A percentile compares a stretch with the other conserved stretches of the same genome.
These are phyloP conservation scores for Darevskia mixta DNA, from an alignment of 2,797 vertebrate genomes.

Conservation along the genomic window DNA sequence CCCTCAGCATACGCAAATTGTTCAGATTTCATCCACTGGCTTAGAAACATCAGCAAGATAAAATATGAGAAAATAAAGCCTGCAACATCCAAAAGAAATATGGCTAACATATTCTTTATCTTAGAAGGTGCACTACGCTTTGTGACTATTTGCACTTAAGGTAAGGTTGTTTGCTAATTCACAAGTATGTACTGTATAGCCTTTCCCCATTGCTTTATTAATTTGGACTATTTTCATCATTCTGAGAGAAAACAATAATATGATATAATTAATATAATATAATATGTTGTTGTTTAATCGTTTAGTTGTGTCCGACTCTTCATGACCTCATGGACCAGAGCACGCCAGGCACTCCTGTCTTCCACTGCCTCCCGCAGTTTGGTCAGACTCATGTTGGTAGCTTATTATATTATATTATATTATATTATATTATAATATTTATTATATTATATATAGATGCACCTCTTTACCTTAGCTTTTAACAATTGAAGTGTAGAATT, in stretches of 20 bases:
- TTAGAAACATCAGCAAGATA: background rate
- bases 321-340: too few species aligned
- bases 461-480: too few species aligned
- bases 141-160: background rate
- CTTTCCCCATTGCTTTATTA: background rate
- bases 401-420: too few species aligned
- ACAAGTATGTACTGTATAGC: background rate
- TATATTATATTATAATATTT: too few species aligned
- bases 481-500: too few species aligned
- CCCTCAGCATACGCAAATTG: background rate
- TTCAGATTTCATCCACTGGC: background rate
- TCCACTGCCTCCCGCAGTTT: too few species aligned
- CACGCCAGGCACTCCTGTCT: too few species aligned
- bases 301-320: too few species aligned
- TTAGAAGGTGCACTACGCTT: background rate
- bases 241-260: background rate
- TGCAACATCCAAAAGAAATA: background rate
- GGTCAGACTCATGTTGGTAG: too few species aligned
- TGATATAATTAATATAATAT: too few species aligned
- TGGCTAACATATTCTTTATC: background rate
- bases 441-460: too few species aligned
- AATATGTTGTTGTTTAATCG: too few species aligned
- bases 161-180: background rate
- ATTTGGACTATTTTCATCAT: background rate
- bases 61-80: background rate